These are phyloP conservation scores for Phylloscopus trochilus DNA, from an alignment of 2,113 vertebrate species.

Conservation along the genomic window DNA sequence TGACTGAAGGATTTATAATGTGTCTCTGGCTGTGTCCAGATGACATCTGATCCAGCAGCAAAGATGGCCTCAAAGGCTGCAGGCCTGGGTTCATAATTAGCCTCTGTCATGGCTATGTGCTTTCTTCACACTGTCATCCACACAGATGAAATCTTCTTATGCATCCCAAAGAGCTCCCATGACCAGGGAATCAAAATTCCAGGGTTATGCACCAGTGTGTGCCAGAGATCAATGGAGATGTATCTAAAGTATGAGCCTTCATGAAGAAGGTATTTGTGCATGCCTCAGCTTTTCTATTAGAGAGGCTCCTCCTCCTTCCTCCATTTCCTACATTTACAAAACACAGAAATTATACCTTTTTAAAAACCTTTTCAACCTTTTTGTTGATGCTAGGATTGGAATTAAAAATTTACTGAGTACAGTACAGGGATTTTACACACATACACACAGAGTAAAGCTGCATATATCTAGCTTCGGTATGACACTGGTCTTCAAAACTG, in stretches of 20 bases:
- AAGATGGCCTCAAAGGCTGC: not conserved
- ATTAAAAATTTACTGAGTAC: not conserved
- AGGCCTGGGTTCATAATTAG: not conserved
- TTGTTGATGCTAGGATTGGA: not conserved
- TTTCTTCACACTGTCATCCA: not conserved
- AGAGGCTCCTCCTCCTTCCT: not conserved
- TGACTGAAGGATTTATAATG: not conserved
- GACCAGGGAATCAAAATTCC: not conserved
- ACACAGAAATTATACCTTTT: rapidly evolving
- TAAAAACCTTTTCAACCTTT: not conserved
- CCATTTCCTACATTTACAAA: not conserved
- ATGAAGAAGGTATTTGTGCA: not conserved
- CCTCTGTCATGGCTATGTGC: not conserved
- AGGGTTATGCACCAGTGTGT: not conserved
- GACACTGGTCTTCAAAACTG: not conserved
- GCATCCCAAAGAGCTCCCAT: not conserved
- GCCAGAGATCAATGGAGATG: not conserved
- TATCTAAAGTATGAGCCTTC: not conserved
- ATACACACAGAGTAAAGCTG: too few species aligned
- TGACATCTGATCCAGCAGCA: not conserved
- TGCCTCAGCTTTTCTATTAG: not conserved
- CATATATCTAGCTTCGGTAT: not conserved
- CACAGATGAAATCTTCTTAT: not conserved
- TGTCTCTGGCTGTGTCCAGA: not conserved
- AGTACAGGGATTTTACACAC: not conserved